Evolutionary conservation across 2,113 vertebrate genomes (phyloP).

Genomic region (Brienomyrus longianalis): DNA sequence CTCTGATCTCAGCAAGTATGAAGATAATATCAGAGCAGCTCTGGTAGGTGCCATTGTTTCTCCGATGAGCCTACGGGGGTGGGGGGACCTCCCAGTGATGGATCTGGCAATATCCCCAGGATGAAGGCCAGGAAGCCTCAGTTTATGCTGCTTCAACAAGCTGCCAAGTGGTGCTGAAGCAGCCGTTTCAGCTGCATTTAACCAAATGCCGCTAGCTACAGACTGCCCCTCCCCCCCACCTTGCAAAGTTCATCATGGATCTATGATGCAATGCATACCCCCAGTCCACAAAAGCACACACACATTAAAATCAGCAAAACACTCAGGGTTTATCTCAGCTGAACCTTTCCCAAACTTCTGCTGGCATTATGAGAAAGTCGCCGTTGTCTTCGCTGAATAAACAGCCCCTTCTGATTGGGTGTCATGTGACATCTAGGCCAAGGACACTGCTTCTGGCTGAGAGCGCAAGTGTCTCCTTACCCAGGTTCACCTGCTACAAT

Average conservation of each 20-base stretch:
- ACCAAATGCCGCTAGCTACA: background rate
- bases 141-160: background rate
- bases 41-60: background rate
- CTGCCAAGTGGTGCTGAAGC: background rate
- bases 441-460: background rate
- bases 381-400: background rate
- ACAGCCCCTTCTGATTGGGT: background rate
- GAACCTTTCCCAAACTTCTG: background rate
- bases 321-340: background rate
- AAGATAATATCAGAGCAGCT: background rate
- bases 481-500: background rate
- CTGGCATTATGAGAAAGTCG: background rate
- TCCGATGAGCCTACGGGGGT: background rate
- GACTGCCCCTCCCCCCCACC: background rate
- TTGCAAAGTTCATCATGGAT: background rate
- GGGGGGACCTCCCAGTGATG: background rate
- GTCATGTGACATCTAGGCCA: background rate
- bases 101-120: background rate
- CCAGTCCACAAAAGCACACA: background rate
- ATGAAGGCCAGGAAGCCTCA: background rate
- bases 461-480: background rate
- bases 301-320: background rate
- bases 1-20: conserved; percentile 2
- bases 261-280: background rate
- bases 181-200: background rate